phyloP scores from a whole-genome alignment of 2,888 invertebrate species.

The Drosophila kuntzei region DNA sequence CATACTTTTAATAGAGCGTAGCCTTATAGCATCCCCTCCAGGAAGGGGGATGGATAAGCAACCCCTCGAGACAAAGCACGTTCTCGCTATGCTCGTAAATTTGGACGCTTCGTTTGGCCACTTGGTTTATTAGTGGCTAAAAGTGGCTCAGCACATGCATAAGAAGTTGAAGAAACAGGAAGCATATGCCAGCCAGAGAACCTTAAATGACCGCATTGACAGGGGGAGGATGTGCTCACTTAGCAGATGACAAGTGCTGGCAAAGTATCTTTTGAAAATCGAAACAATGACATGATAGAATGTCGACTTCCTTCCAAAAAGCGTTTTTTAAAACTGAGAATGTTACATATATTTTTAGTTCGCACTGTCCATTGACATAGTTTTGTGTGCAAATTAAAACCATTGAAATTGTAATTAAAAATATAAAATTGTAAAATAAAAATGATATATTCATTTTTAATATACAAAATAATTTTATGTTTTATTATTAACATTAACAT shows the following conservation, averaged over 20 bases:
- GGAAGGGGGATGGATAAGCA: conserved; percentile 11
- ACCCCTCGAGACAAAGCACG: conserved; percentile 45
- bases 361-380: neutral
- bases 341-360: neutral
- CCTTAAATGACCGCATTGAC: conserved; percentile 44
- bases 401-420: no score
- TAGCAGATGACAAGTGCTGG: conserved; percentile 30
- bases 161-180: conserved; percentile 15
- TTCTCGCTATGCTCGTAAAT: conserved; percentile 49
- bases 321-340: neutral
- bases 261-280: neutral
- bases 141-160: conserved; percentile 22
- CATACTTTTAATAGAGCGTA: conserved; percentile 58
- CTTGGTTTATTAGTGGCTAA: conserved; percentile 53
- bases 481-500: no score
- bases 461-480: no score
- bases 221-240: conserved; percentile 36
- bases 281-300: conserved; percentile 1
- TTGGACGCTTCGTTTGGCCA: conserved; percentile 33
- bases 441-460: no score
- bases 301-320: neutral
- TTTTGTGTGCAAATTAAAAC: no score
- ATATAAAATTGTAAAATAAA: no score
- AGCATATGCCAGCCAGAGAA: conserved; percentile 40
- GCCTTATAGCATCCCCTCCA: conserved; percentile 5